Base-by-base conservation (phyloP, 2,888 invertebrate genomes). In the Drosophila tanythrix region DNA sequence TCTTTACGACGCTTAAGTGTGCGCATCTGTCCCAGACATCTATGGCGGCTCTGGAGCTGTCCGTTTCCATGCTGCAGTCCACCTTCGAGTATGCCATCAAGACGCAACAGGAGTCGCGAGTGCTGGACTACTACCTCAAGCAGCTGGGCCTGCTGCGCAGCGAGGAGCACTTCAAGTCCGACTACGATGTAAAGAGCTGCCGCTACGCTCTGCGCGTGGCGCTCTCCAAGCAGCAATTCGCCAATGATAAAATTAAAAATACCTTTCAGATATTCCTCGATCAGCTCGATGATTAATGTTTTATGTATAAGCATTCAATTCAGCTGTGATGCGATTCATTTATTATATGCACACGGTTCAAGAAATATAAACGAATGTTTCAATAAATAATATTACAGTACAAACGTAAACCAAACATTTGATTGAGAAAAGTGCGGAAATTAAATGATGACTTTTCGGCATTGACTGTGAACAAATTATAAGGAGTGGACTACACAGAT, bases 1-100 rank as follows among this genome's bases (percentile, higher is more conserved):
- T 92, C n/a, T 93, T 92, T 48, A 92, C 93, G n/a, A 85, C 92
- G 8, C 75, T 93, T 3, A 93, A 93, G 79, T 92, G 92, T 64
- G 92, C 91, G 0, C 90, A 93, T 62, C 76, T 93, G 21, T 82
- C 93, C 0, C 74, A 91, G 57, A 69, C 87, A 5, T 93, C 93
- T 0, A 68, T 79, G 21, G 90, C 91, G 3, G 93, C 93, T 4
- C 70, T 93, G 11, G 90, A 92, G 3, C 63, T 93, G 64, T 89
- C 93, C 6, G 78, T 88, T 36, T 83, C 82, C 0, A 66, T 93
- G 3, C 93, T 84, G 69, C 87, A 89, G 59, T 91, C 93, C 61
- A 89, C 92, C 2, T 91, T 92, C 67, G 92, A 92, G 13, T 92
- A 92, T 80, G 93, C 93, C 3, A 79, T 91, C 11, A 75, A 91